Evolutionary conservation across 1,140 invertebrate genomes (phyloP).

Genomic region (Mycetomoellerius zeteki): DNA sequence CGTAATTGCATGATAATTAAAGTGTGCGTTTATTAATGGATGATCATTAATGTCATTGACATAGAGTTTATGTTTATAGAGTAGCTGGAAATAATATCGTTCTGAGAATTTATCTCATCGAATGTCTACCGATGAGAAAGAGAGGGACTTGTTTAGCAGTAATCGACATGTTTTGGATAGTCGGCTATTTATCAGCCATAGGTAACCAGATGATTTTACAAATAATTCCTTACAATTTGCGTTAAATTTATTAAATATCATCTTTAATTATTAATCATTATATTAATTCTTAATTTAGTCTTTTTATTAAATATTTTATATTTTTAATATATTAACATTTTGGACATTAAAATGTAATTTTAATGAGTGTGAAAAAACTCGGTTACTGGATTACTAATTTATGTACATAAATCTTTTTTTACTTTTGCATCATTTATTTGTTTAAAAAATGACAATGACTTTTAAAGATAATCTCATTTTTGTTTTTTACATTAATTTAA

Average conservation of each 20-base stretch:
- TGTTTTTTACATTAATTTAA: neutral
- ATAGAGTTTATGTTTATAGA: conserved; percentile 59
- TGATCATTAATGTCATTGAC: neutral
- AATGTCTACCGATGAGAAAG: conserved; percentile 75
- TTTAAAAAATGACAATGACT: neutral
- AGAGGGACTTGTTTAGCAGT: conserved; percentile 74
- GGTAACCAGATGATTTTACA: conserved; percentile 65
- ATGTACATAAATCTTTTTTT: neutral
- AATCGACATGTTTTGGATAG: conserved; percentile 75
- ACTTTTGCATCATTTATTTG: neutral
- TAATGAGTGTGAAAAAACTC: neutral
- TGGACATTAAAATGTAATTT: neutral
- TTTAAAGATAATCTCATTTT: neutral
- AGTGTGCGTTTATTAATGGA: neutral
- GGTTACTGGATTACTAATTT: neutral
- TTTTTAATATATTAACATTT: neutral
- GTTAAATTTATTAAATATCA: conserved; percentile 2
- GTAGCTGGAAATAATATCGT: conserved; percentile 75
- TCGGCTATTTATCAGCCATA: conserved; percentile 72
- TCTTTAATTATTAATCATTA: neutral
- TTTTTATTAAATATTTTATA: conserved; percentile 38
- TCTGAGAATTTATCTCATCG: conserved; percentile 77
- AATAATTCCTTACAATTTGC: neutral
- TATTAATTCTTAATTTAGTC: neutral
- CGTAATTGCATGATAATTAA: neutral